A percentile compares a stretch with the other conserved stretches of the same genome.
Evolutionary conservation across 2,888 invertebrate genomes (phyloP).

Genomic region (Meteorus colon): DNA sequence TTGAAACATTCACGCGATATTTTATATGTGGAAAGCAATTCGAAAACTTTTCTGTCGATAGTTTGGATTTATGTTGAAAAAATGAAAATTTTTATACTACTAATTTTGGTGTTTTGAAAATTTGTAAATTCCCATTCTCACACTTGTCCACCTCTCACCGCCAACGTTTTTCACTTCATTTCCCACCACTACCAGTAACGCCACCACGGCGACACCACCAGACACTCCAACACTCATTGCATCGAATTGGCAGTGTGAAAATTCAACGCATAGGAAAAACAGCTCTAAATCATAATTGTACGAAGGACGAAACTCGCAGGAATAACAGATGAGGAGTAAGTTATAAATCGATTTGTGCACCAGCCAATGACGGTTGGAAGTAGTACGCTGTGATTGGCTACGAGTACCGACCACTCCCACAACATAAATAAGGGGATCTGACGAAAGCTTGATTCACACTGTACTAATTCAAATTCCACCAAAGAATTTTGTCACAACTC

Average conservation of each 20-base stretch:
- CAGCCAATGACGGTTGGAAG: slow-evolving; percentile 70
- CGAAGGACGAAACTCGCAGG: slow-evolving; percentile 64
- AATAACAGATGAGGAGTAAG: slow-evolving; percentile 59
- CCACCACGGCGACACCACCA: slow-evolving; percentile 53
- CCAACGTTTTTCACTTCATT: slow-evolving; percentile 40
- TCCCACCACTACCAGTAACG: slow-evolving; percentile 51
- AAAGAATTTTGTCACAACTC: background rate
- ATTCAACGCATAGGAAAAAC: slow-evolving; percentile 56
- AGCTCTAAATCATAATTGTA: slow-evolving; percentile 57
- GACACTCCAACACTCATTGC: slow-evolving; percentile 50
- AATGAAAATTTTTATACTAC: background rate
- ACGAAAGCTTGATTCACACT: slow-evolving; percentile 59
- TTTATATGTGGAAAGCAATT: background rate
- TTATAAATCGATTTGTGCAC: slow-evolving; percentile 71
- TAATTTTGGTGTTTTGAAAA: slow-evolving; percentile 21
- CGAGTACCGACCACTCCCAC: slow-evolving; percentile 67
- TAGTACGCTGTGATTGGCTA: slow-evolving; percentile 68
- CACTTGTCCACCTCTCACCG: slow-evolving; percentile 10
- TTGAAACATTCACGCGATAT: background rate
- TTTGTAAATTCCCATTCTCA: slow-evolving; percentile 28
- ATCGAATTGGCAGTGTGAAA: slow-evolving; percentile 68
- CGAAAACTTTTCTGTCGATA: background rate
- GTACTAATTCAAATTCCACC: slow-evolving; percentile 38
- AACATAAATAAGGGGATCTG: slow-evolving; percentile 58
- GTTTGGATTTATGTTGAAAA: background rate